These are phyloP conservation scores for human (Homo sapiens) DNA, from an alignment of 2,113 vertebrate species.

Conservation along the genomic window DNA sequence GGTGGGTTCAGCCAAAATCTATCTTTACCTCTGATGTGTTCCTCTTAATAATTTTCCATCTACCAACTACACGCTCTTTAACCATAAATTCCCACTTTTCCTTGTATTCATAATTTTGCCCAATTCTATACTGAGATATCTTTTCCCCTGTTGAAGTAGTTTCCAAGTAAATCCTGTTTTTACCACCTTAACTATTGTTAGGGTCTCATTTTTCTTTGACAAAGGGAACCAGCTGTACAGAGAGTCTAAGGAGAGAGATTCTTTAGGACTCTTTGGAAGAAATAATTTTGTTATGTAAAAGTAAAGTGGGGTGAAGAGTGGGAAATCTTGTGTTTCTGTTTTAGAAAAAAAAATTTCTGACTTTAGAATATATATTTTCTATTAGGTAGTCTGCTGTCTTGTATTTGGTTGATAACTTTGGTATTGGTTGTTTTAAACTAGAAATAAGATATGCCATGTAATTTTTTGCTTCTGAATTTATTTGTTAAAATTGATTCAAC, in stretches of 20 bases:
- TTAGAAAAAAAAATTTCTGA: neutral
- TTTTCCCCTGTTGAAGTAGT: neutral
- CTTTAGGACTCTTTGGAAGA: neutral
- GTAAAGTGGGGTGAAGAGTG: neutral
- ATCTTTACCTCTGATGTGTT: too few species aligned
- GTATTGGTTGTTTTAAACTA: neutral
- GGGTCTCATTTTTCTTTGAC: neutral
- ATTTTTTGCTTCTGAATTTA: neutral
- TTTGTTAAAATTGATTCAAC: constrained; percentile 3
- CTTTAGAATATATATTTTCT: neutral
- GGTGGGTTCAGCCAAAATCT: neutral
- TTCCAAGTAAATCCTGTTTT: neutral
- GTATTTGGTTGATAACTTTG: neutral
- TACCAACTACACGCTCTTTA: neutral
- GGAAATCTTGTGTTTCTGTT: neutral
- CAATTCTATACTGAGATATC: neutral
- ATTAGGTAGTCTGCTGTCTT: neutral
- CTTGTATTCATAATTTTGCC: neutral
- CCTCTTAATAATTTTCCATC: neutral
- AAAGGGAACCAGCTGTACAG: neutral
- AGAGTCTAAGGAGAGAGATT: neutral
- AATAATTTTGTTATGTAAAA: neutral
- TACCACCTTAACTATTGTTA: neutral
- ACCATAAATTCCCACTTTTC: neutral
- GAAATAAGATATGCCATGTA: neutral